Percentiles rank a stretch among this genome's conserved stretches.
Evolutionary conservation across 92 coral and sea anemone species (phyloP).

Genomic region (Paramuricea clavata): DNA sequence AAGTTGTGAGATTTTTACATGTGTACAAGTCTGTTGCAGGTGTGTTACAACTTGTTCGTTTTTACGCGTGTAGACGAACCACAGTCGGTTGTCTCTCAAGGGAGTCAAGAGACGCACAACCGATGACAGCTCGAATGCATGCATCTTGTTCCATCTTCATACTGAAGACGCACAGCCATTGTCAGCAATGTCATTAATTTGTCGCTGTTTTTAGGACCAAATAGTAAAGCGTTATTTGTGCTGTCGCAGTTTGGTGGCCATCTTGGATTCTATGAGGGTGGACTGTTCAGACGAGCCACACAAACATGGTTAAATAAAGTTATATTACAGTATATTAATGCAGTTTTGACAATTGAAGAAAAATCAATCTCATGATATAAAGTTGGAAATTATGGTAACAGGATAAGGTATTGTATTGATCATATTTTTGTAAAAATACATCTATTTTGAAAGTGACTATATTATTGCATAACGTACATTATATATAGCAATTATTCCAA

Average conservation of each 20-base stretch:
- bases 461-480: too few species aligned
- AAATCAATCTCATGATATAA: not conserved
- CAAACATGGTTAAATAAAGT: constrained; percentile 93
- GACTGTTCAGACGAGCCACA: constrained; percentile 61
- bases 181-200: too few species aligned
- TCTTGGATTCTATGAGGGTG: constrained; percentile 93
- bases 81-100: too few species aligned
- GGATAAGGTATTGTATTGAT: not conserved
- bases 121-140: too few species aligned
- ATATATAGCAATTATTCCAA: too few species aligned
- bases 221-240: constrained; percentile 83
- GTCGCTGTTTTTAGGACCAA: constrained; percentile 69
- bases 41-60: too few species aligned
- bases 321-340: constrained; percentile 80
- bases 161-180: too few species aligned
- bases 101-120: too few species aligned
- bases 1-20: too few species aligned
- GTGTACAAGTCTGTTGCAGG: too few species aligned
- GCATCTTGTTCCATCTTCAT: too few species aligned
- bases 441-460: not conserved
- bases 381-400: not conserved
- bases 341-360: constrained; percentile 59
- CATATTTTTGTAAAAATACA: constrained; percentile 16
- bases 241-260: constrained; percentile 96
- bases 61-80: too few species aligned